Conservation (phyloP, 2,888 invertebrate species). For the Escarpia spicata region DNA sequence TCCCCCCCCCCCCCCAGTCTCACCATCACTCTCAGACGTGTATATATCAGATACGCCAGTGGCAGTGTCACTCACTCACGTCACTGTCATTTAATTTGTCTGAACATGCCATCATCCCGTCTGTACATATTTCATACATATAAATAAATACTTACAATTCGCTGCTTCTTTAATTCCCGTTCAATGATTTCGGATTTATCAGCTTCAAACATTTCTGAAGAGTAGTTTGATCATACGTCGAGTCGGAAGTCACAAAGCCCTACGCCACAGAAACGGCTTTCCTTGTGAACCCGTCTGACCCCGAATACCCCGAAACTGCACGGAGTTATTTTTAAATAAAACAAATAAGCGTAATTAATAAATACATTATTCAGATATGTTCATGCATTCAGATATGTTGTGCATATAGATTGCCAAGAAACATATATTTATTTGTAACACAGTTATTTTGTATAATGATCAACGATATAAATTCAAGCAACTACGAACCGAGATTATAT, state of each 20-base stretch:
- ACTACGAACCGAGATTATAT: neutral
- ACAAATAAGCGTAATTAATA: neutral
- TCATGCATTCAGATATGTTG: neutral
- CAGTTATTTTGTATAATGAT: neutral
- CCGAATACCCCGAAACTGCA: neutral
- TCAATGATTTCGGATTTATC: neutral
- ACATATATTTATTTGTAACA: neutral
- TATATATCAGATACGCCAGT: no score
- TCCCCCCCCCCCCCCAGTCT: no score
- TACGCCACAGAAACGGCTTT: neutral
- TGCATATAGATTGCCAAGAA: neutral
- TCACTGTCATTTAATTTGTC: no score
- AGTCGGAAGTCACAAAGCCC: neutral
- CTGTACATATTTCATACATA: neutral
- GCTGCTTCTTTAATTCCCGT: slow-evolving; percentile 3
- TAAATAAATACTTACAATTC: neutral
- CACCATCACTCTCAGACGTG: no score
- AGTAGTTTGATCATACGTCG: neutral
- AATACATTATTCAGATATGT: neutral
- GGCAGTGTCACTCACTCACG: no score
- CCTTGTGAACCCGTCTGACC: neutral
- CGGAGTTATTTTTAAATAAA: neutral
- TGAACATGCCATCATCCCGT: no score
- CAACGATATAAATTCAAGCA: slow-evolving; percentile 4
- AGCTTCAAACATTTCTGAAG: slow-evolving; percentile 5